Base-by-base conservation (phyloP, 2,113 vertebrate species). In the Forbesichthys papilliferus region DNA sequence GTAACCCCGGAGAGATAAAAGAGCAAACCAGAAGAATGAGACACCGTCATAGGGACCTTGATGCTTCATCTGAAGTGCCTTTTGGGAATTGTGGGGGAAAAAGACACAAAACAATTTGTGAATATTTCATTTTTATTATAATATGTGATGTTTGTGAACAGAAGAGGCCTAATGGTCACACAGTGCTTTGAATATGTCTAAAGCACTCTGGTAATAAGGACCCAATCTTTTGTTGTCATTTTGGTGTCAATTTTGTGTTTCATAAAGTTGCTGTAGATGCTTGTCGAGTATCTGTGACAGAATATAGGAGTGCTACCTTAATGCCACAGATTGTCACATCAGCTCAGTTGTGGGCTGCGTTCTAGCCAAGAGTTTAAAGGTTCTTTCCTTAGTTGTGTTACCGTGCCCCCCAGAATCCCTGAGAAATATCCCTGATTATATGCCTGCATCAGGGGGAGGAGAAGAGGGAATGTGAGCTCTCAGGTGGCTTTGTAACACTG, bases 11-110 rank as follows among this genome's bases (percentile, higher is more conserved):
- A 1, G 2, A 27, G 27, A 27, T 27, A 2, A 27, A 27, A 27
- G 27, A 27, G 27, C 2, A 27, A 27, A 27, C 27, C 27, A 6
- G 13, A 20, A 56, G 3, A 3, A 18, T 18, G 14, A 16, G 8
- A 56, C 5, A 56, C 5, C 14, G 13, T 18, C 14, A 12, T 12
- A 3, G 66, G 18, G 18, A 42, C 16, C 18, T 48, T 48, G 51
- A 12, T 66, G 66, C 60, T 47, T 76, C 48, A 72, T 78, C 71
- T 79, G 67, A 88, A 90, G 89, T 90, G 88, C 90, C 90, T 91
- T 89, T 75, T 61, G 71, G 53, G 71, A 75, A 55, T 16, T 54
- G 5, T 58, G n/a, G 48, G 49, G 2, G 27, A 61, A 65, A 61
- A 55, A 11, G 33, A 53, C 2, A 53, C 56, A 63, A 74, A 61